Conservation (phyloP, 2,113 vertebrate species). For the Aptenodytes patagonicus region DNA sequence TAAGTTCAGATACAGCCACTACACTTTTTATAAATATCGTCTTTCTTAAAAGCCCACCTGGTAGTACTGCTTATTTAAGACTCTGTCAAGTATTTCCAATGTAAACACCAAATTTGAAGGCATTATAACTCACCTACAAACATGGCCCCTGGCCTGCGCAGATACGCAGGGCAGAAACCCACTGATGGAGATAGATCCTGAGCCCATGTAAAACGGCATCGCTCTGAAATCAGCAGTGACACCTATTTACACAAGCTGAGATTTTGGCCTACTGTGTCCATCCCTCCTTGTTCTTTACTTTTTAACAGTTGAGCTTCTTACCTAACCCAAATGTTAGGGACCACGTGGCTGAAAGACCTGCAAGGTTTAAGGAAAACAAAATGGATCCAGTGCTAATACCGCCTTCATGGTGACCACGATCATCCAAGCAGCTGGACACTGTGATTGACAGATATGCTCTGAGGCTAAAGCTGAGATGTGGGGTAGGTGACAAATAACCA, state of each 20-base stretch:
- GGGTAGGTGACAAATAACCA: not conserved
- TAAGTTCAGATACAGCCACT: not conserved
- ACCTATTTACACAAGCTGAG: not conserved
- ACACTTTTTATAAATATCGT: not conserved
- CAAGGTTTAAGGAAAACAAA: not conserved
- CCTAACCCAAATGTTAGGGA: not conserved
- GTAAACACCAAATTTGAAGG: not conserved
- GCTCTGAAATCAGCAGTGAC: not conserved
- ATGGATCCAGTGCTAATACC: not conserved
- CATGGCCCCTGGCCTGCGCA: not conserved
- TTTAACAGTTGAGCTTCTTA: not conserved
- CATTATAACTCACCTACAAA: not conserved
- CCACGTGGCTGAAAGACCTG: not conserved
- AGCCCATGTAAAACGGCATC: not conserved
- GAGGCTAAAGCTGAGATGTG: not conserved
- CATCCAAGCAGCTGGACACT: not conserved
- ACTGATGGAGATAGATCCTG: not conserved
- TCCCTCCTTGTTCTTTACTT: not conserved
- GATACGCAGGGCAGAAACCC: not conserved
- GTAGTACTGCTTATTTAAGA: conserved; percentile 19
- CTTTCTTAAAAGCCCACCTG: conserved; percentile 30
- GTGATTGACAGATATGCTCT: not conserved
- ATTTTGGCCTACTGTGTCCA: not conserved
- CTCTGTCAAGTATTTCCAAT: conserved; percentile 11
- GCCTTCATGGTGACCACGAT: not conserved